Percentiles rank a stretch among this genome's conserved stretches.
Conservation (phyloP, 2,113 vertebrate species). For the Pagrus major region DNA sequence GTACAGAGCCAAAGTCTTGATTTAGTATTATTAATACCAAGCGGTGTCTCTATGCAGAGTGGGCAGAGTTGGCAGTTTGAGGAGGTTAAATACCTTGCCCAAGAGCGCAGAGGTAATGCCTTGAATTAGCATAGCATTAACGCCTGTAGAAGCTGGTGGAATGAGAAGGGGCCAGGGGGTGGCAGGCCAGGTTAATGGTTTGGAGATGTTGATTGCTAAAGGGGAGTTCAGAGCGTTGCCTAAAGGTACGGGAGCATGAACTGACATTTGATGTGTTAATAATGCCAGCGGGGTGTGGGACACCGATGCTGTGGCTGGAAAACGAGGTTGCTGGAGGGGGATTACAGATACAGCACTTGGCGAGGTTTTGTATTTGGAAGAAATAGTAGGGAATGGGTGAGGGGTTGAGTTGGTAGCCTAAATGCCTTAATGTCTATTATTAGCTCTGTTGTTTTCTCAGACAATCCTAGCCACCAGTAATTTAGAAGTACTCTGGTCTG, state of each 20-base stretch:
- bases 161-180: slow-evolving; percentile 16
- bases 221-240: slow-evolving; percentile 52
- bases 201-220: slow-evolving; percentile 47
- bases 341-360: slow-evolving; percentile 50
- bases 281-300: slow-evolving; percentile 56
- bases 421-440: slow-evolving; percentile 51
- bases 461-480: slow-evolving; percentile 22
- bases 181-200: slow-evolving; percentile 67
- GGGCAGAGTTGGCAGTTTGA: slow-evolving; percentile 39
- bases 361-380: slow-evolving; percentile 38
- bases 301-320: slow-evolving; percentile 20
- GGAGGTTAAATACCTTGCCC: slow-evolving; percentile 63
- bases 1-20: slow-evolving; percentile 41
- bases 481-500: slow-evolving; percentile 28
- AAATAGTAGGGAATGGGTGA: slow-evolving; percentile 31
- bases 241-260: slow-evolving; percentile 57
- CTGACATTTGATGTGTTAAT: slow-evolving; percentile 78
- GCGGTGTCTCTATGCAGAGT: slow-evolving; percentile 35
- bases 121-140: slow-evolving; percentile 58
- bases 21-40: slow-evolving; percentile 60
- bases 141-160: slow-evolving; percentile 12
- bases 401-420: slow-evolving; percentile 26
- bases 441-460: slow-evolving; percentile 44
- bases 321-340: slow-evolving; percentile 45
- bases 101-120: slow-evolving; percentile 42